Percentiles rank a stretch among this genome's conserved stretches.
Evolutionary conservation across 2,888 invertebrate genomes (phyloP).

Genomic region (Ophion costatus): DNA sequence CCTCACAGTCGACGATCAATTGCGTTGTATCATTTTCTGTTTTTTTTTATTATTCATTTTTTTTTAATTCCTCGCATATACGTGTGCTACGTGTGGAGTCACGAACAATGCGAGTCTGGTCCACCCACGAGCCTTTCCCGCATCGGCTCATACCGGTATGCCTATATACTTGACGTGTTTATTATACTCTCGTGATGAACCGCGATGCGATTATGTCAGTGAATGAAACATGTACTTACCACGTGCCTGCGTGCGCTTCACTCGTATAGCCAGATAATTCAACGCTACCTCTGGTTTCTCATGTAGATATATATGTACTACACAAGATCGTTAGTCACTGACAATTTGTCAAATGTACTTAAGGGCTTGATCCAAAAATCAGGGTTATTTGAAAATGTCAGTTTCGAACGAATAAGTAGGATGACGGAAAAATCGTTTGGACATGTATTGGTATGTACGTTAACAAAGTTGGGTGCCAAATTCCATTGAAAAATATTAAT

Average conservation of each 20-base stretch:
- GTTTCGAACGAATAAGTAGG: no score
- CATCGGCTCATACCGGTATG: slow-evolving; percentile 3
- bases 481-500: no score
- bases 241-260: slow-evolving; percentile 43
- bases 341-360: background rate
- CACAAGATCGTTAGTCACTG: background rate
- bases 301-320: background rate
- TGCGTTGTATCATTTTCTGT: slow-evolving; percentile 34
- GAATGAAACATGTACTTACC: slow-evolving; percentile 53
- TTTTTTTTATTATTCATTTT: slow-evolving; percentile 17
- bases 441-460: no score
- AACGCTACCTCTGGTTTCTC: background rate
- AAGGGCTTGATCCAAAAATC: background rate
- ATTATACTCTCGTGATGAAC: slow-evolving; percentile 14
- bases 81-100: slow-evolving; percentile 33
- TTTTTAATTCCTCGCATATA: slow-evolving; percentile 20
- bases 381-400: no score
- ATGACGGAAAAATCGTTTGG: no score
- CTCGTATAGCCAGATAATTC: slow-evolving; percentile 36
- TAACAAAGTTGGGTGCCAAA: no score
- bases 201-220: slow-evolving; percentile 46
- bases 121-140: slow-evolving; percentile 50
- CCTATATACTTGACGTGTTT: slow-evolving; percentile 9
- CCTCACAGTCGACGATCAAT: slow-evolving; percentile 34
- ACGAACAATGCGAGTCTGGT: slow-evolving; percentile 40